Base-by-base conservation (phyloP, 2,797 vertebrate species). In the Ctenosaura bakeri region DNA sequence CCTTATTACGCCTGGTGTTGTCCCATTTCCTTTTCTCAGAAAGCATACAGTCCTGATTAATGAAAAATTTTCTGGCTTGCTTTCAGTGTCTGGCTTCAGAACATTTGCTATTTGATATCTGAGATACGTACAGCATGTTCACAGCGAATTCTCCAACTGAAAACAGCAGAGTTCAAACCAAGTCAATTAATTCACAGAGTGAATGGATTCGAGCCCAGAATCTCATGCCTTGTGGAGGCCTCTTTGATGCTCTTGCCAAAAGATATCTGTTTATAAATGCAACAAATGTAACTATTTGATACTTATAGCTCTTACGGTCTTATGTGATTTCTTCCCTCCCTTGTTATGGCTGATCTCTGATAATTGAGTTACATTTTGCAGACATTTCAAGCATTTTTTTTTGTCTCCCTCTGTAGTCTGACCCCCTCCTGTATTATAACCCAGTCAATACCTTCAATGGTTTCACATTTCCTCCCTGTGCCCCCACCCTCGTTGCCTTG, bases 81-180 rank as follows among this genome's bases (percentile, higher is more conserved):
- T 96, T 97, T 98, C 97, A 97, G 95, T 97, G 96, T 97, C 97
- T 97, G 97, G 97, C 97, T 97, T 96, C 96, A 97, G 97, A 96
- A 96, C 97, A 96, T 97, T 97, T 97, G 95, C 96, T 98, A 97
- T 98, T 98, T 98, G 97, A 98, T 98, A 97, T 98, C 97, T 96
- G 96, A 98, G 98, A 98, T 98, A 98, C 97, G 97, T 98, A 97
- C 97, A 97, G 97, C 97, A 97, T 97, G 98, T 97, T 98, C 98
- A 97, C 97, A 98, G 98, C 97, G 97, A 98, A 98, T 98, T 97
- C 97, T 98, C 97, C 96, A 97, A 98, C 97, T 97, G 97, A 97
- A 98, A 98, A 98, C 98, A 98, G 97, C 97, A 97, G 97, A 97
- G 98, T 97, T 98, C 97, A 97, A 97, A 97, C 96, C 97, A 97